phyloP scores from a whole-genome alignment of 53 echinoderm and acorn worm species.

The Apostichopus leukothele region DNA sequence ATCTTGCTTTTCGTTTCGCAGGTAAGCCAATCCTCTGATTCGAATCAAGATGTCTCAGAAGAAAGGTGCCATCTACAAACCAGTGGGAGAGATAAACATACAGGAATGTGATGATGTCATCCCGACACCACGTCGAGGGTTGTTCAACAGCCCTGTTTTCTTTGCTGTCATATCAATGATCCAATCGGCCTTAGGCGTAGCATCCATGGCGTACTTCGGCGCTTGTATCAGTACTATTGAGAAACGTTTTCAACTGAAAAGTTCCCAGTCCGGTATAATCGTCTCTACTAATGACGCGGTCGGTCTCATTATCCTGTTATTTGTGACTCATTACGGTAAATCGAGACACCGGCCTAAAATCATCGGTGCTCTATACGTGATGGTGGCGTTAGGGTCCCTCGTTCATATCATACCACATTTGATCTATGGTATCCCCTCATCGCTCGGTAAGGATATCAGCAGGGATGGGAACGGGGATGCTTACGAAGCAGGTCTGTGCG shows the following conservation, averaged over 20 bases:
- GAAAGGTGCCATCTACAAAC: conserved; percentile 8
- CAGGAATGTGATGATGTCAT: neutral
- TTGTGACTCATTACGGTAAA: conserved; percentile 86
- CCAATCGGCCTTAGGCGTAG: conserved; percentile 39
- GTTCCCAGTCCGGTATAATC: conserved; percentile 76
- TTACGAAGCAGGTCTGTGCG: neutral
- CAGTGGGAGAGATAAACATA: neutral
- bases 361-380: conserved; percentile 52
- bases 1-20: too few relatives aligned
- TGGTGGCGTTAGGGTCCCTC: conserved; percentile 15
- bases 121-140: neutral
- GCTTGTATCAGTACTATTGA: conserved; percentile 86
- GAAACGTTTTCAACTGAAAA: conserved; percentile 84
- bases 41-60: conserved; percentile 13
- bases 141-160: conserved; percentile 26
- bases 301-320: conserved; percentile 72
- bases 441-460: conserved; percentile 35
- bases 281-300: conserved; percentile 68
- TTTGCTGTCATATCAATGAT: conserved; percentile 21
- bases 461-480: neutral
- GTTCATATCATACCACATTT: conserved; percentile 41
- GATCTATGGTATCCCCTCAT: conserved; percentile 12
- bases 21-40: neutral
- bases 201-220: conserved; percentile 65
- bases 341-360: conserved; percentile 83